These are phyloP conservation scores for Hyla sarda DNA, from an alignment of 2,113 vertebrate genomes.

Conservation along the genomic window DNA sequence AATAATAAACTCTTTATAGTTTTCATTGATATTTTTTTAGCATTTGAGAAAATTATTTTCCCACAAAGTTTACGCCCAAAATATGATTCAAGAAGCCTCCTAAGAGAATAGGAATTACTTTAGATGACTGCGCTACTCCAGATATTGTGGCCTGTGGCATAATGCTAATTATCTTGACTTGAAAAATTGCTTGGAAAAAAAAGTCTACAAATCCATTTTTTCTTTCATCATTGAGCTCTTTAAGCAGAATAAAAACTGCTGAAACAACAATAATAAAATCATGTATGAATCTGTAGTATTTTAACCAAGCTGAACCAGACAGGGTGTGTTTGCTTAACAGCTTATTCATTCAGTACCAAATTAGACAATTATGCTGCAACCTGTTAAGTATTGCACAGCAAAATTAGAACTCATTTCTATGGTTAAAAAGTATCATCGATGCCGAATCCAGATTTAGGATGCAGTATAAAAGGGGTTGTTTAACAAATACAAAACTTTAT, in stretches of 20 bases:
- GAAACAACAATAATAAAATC: constrained; percentile 53
- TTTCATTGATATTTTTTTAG: not conserved
- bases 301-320: constrained; percentile 41
- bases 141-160: constrained; percentile 34
- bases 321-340: constrained; percentile 52
- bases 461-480: too few relatives aligned
- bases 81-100: not conserved
- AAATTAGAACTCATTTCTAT: not conserved
- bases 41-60: not conserved
- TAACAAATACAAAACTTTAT: too few relatives aligned
- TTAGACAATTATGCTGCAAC: constrained; percentile 23
- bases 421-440: not conserved
- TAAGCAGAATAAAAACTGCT: constrained; percentile 49
- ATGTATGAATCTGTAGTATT: constrained; percentile 56
- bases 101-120: constrained; percentile 5
- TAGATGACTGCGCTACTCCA: constrained; percentile 11
- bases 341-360: constrained; percentile 52
- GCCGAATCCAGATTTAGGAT: too few relatives aligned
- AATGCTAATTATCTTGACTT: constrained; percentile 51
- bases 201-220: constrained; percentile 49
- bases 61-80: not conserved
- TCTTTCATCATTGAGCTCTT: constrained; percentile 52
- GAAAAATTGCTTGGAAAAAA: constrained; percentile 39
- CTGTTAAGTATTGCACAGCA: constrained; percentile 18
- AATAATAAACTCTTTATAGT: not conserved